Conservation (phyloP, 2,113 vertebrate genomes). For the Raphicerus campestris region DNA sequence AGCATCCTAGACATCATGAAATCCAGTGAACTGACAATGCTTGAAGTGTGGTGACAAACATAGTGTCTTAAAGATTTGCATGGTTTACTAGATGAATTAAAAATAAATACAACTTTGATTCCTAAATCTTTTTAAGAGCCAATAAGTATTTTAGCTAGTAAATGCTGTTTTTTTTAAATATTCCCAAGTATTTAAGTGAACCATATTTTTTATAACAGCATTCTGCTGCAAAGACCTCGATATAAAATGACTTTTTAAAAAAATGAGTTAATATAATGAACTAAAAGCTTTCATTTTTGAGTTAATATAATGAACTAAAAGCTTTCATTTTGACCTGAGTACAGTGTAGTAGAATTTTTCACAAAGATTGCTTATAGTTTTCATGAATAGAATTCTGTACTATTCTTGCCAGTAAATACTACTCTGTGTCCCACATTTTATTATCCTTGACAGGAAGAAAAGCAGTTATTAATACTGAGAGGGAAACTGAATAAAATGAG, state of each 20-base stretch:
- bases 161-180: not conserved
- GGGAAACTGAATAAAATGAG: not conserved
- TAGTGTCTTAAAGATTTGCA: not conserved
- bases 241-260: not conserved
- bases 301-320: not conserved
- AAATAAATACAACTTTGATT: slow-evolving; percentile 25
- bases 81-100: slow-evolving; percentile 4
- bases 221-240: not conserved
- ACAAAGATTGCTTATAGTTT: not conserved
- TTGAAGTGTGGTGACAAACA: not conserved
- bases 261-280: not conserved
- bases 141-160: not conserved
- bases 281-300: not conserved
- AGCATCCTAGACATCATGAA: not conserved
- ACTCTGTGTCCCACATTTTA: not conserved
- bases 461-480: not conserved
- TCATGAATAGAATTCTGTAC: not conserved
- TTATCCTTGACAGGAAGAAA: not conserved
- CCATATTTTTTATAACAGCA: not conserved
- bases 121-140: not conserved
- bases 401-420: not conserved
- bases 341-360: not conserved
- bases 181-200: not conserved
- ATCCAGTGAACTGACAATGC: not conserved
- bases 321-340: not conserved